These are phyloP conservation scores for Oegoconia quadripuncta DNA, from an alignment of 2,888 invertebrate genomes.

Conservation along the genomic window DNA sequence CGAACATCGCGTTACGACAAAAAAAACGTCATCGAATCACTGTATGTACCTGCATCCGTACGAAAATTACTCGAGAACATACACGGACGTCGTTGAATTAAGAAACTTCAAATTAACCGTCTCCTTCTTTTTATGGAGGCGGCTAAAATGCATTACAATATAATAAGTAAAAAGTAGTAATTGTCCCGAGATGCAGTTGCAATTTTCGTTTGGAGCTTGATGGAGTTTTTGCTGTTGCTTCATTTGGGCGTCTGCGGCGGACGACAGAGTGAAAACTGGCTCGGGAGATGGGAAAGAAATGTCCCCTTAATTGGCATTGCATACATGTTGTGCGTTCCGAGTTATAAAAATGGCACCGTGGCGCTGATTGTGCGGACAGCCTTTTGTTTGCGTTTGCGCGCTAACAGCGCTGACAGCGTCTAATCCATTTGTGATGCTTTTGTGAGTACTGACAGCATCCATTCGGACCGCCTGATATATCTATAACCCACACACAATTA, in stretches of 20 bases:
- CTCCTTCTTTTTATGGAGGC: background rate
- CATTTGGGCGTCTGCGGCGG: constrained; percentile 3
- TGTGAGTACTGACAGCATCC: no score
- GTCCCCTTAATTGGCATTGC: constrained; percentile 21
- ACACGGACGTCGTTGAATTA: constrained; percentile 6
- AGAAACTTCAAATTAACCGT: constrained; percentile 13
- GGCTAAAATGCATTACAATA: constrained; percentile 9
- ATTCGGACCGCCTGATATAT: no score
- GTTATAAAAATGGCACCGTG: no score
- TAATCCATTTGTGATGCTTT: no score
- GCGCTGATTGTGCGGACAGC: no score
- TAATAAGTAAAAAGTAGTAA: constrained; percentile 17
- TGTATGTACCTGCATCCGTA: constrained; percentile 5
- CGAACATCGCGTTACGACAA: no score
- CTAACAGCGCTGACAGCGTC: no score
- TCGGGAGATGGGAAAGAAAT: constrained; percentile 11
- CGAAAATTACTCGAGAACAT: constrained; percentile 6
- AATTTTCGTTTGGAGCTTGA: constrained; percentile 12
- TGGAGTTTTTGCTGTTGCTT: constrained; percentile 12
- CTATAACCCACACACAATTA: no score
- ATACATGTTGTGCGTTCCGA: no score
- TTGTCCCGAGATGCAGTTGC: constrained; percentile 13
- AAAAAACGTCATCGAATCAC: constrained; percentile 1
- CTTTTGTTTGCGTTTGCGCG: no score
- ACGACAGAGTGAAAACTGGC: constrained; percentile 11